Conservation (phyloP, 2,888 invertebrate genomes). For the Hypolimnas misippus region DNA sequence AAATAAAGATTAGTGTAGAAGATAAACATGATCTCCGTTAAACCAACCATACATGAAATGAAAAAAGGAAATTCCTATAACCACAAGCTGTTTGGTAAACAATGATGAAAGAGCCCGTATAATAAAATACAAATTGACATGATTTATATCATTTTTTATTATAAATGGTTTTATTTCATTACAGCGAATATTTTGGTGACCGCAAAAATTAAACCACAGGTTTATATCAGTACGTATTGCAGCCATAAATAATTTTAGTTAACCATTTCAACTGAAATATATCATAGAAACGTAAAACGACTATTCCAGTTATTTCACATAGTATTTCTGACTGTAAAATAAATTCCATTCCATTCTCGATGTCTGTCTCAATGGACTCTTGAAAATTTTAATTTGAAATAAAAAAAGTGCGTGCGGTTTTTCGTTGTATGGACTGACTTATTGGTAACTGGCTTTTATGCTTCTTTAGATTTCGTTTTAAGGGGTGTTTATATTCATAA, state of each 20-base stretch:
- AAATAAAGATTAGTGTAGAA: no score
- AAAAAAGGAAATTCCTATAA: neutral
- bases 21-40: no score
- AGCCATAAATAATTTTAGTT: conserved; percentile 33
- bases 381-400: conserved; percentile 4
- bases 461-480: no score
- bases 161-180: conserved; percentile 24
- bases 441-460: no score
- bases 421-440: conserved; percentile 1
- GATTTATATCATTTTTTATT: conserved; percentile 1
- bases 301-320: conserved; percentile 16
- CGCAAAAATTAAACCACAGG: conserved; percentile 37
- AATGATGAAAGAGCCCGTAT: neutral
- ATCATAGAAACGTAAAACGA: conserved; percentile 31
- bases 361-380: neutral
- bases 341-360: neutral
- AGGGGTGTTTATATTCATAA: no score
- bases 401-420: neutral
- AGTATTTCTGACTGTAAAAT: neutral
- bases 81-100: neutral
- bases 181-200: conserved; percentile 27
- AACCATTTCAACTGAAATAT: conserved; percentile 32
- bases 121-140: conserved; percentile 6
- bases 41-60: neutral
- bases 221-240: conserved; percentile 23